Conservation (phyloP, 1,140 invertebrate genomes). For the Rhagoletis pomonella region DNA sequence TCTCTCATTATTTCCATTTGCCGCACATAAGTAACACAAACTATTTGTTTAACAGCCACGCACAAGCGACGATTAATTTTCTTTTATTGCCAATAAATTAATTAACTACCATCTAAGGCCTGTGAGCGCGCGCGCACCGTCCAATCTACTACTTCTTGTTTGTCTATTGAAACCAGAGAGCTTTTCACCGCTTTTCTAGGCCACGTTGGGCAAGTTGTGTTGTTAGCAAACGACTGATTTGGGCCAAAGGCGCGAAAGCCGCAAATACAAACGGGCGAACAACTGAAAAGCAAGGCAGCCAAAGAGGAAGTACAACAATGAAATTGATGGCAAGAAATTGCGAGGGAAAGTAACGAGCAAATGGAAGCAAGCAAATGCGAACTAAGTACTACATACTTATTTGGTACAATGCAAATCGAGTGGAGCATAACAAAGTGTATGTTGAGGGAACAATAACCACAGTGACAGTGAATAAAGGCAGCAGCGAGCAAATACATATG, state of each 20-base stretch:
- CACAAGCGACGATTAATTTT: not conserved
- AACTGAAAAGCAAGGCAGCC: not conserved
- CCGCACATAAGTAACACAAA: not conserved
- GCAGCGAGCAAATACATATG: too few species aligned
- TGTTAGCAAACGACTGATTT: conserved; percentile 51
- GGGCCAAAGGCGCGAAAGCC: conserved; percentile 42
- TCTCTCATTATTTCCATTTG: not conserved
- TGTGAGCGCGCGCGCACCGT: not conserved
- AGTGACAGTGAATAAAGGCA: not conserved
- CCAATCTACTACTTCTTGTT: not conserved
- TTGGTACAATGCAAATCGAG: not conserved
- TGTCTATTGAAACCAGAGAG: not conserved
- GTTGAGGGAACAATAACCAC: not conserved
- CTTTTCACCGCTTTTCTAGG: conserved; percentile 7
- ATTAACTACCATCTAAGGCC: conserved; percentile 7
- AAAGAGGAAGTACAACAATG: not conserved
- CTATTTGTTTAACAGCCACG: not conserved
- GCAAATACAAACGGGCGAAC: not conserved
- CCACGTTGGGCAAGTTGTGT: conserved; percentile 39
- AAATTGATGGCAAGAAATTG: not conserved
- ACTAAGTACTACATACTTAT: not conserved
- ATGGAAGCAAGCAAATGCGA: not conserved
- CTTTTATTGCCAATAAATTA: conserved; percentile 49
- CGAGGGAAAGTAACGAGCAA: not conserved
- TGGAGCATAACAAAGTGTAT: not conserved